These are phyloP conservation scores for Drosophila siamana DNA, from an alignment of 2,888 invertebrate genomes.

Conservation along the genomic window DNA sequence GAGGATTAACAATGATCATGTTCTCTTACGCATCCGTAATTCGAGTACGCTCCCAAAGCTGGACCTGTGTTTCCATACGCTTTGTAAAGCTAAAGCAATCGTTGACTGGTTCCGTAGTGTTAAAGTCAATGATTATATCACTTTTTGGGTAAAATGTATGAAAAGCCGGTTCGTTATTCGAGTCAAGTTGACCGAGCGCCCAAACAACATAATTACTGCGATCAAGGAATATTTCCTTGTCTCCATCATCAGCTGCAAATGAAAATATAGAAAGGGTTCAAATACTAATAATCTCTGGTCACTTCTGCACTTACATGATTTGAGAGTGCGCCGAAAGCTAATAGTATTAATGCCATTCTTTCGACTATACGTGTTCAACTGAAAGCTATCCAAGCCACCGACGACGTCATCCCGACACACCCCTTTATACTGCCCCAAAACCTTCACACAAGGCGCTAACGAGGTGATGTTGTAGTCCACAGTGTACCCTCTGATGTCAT, in stretches of 20 bases:
- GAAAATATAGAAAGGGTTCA: background rate
- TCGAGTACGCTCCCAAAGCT: slow-evolving; percentile 88
- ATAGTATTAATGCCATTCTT: slow-evolving; percentile 92
- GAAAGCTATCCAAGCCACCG: slow-evolving; percentile 93
- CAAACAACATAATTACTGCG: slow-evolving; percentile 90
- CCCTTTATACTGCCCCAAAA: slow-evolving; percentile 93
- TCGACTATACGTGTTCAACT: slow-evolving; percentile 90
- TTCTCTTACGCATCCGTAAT: slow-evolving; percentile 87
- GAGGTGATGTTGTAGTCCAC: slow-evolving; percentile 95
- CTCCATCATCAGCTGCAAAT: slow-evolving; percentile 90
- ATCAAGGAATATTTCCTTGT: slow-evolving; percentile 90
- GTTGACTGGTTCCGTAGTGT: slow-evolving; percentile 88
- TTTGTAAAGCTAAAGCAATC: slow-evolving; percentile 91
- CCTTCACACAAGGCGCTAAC: slow-evolving; percentile 93
- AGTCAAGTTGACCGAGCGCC: slow-evolving; percentile 93
- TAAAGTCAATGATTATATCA: slow-evolving; percentile 89
- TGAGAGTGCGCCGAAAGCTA: slow-evolving; percentile 91
- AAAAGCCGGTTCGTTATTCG: slow-evolving; percentile 92
- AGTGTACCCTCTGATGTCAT: slow-evolving; percentile 90
- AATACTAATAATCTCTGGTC: background rate
- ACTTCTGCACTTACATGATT: slow-evolving; percentile 88
- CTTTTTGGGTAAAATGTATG: slow-evolving; percentile 92
- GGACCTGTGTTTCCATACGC: slow-evolving; percentile 82
- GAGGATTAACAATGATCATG: background rate
- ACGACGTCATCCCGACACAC: slow-evolving; percentile 94